Conservation (phyloP, 2,888 invertebrate genomes). For the Ernsta delagoae region DNA sequence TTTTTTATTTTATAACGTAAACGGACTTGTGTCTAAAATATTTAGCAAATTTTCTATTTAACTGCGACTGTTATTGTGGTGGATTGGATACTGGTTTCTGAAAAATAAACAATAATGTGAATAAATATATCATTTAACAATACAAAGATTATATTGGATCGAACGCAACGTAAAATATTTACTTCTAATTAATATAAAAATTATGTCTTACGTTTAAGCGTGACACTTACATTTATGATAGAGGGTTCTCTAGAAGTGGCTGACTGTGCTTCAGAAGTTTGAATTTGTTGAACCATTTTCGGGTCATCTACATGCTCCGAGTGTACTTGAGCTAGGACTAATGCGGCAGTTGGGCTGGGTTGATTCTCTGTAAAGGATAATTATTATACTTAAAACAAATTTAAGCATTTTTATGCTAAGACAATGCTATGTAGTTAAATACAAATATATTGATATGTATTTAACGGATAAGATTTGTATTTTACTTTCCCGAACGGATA, state of each 20-base stretch:
- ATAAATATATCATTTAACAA: too few relatives aligned
- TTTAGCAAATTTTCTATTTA: neutral
- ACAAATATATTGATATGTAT: too few relatives aligned
- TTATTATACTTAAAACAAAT: neutral
- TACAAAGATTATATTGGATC: too few relatives aligned
- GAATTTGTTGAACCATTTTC: conserved; percentile 42
- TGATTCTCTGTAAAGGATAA: conserved; percentile 20
- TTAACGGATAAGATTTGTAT: too few relatives aligned
- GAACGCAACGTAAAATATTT: too few relatives aligned
- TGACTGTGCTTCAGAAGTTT: conserved; percentile 35
- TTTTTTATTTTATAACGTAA: neutral
- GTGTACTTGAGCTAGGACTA: conserved; percentile 44
- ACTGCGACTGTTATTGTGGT: neutral
- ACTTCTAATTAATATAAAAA: too few relatives aligned
- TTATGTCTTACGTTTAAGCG: neutral
- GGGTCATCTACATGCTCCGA: conserved; percentile 47
- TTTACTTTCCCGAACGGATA: too few relatives aligned
- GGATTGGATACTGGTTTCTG: conserved; percentile 41
- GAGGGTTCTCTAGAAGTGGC: conserved; percentile 38
- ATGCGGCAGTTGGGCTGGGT: conserved; percentile 42
- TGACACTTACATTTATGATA: conserved; percentile 38
- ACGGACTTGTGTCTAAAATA: neutral
- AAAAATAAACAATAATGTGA: conserved; percentile 8
- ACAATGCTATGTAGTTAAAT: too few relatives aligned
- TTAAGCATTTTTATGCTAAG: too few relatives aligned